phyloP scores from a whole-genome alignment of 2,888 invertebrate species.

The Aphelenchoides bicaudatus region DNA sequence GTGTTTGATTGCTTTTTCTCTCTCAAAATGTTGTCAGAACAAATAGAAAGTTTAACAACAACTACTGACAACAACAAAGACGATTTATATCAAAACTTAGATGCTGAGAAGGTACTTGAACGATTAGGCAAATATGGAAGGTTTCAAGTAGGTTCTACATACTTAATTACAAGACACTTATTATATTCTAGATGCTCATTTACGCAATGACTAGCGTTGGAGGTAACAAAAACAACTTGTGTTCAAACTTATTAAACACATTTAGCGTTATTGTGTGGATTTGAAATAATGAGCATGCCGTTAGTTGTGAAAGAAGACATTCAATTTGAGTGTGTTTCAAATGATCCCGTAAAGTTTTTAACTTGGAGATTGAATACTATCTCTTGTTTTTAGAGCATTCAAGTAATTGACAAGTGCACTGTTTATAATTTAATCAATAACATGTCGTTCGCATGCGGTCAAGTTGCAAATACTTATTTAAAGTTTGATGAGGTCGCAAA shows the following conservation, averaged over 20 bases:
- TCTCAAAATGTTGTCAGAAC: too few relatives aligned
- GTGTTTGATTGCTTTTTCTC: too few relatives aligned
- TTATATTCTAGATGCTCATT: constrained; percentile 31
- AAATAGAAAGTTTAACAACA: too few relatives aligned
- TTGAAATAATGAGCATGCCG: constrained; percentile 49
- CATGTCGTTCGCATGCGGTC: constrained; percentile 8
- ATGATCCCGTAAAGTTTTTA: constrained; percentile 26
- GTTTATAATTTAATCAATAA: constrained; percentile 11
- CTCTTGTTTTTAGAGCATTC: constrained; percentile 18
- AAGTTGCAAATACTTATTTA: constrained; percentile 2
- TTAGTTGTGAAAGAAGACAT: constrained; percentile 48
- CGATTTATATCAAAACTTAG: constrained; percentile 33
- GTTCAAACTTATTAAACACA: too few relatives aligned
- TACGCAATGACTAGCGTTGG: constrained; percentile 37
- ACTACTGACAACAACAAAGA: too few relatives aligned
- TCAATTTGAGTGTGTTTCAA: constrained; percentile 33
- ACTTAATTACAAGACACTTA: background rate
- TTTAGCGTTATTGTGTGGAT: constrained; percentile 32
- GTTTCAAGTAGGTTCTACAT: constrained; percentile 46
- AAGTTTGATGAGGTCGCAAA: background rate
- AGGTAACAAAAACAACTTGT: too few relatives aligned
- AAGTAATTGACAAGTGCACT: constrained; percentile 25
- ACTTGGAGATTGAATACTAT: too few relatives aligned
- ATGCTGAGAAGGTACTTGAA: constrained; percentile 55
- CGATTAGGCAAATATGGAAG: constrained; percentile 53